Conservation (phyloP, 2,888 invertebrate genomes). For the Shargacucullia verbasci region DNA sequence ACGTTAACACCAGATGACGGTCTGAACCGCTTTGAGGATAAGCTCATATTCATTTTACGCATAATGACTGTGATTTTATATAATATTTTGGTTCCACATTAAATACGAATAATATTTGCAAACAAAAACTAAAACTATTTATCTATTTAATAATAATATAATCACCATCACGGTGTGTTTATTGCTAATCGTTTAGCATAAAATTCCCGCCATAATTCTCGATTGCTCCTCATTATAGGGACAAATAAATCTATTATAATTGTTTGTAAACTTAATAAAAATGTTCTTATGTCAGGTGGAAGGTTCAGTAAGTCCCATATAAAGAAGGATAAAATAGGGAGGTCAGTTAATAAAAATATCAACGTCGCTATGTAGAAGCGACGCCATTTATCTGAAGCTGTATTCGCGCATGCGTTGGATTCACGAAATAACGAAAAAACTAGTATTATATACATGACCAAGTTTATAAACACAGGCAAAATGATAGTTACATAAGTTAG, state of each 20-base stretch:
- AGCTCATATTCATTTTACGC: too few relatives aligned
- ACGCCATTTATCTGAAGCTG: not conserved
- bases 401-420: not conserved
- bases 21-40: too few relatives aligned
- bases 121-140: too few relatives aligned
- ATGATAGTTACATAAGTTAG: not conserved
- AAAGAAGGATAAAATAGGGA: not conserved
- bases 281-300: not conserved
- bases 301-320: not conserved
- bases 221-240: constrained; percentile 4
- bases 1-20: too few relatives aligned
- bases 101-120: too few relatives aligned
- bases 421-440: not conserved
- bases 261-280: constrained; percentile 3
- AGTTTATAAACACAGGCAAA: not conserved
- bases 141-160: too few relatives aligned
- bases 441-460: not conserved
- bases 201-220: constrained; percentile 8
- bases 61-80: too few relatives aligned
- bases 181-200: constrained; percentile 3
- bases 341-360: not conserved
- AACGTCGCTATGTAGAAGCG: not conserved
- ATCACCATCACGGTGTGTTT: too few relatives aligned
- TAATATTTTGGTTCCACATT: too few relatives aligned
- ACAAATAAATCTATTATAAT: constrained; percentile 5